A percentile compares a stretch with the other conserved stretches of the same genome.
Evolutionary conservation across 2,113 vertebrate genomes (phyloP).

Genomic region (Donacobius atricapilla): DNA sequence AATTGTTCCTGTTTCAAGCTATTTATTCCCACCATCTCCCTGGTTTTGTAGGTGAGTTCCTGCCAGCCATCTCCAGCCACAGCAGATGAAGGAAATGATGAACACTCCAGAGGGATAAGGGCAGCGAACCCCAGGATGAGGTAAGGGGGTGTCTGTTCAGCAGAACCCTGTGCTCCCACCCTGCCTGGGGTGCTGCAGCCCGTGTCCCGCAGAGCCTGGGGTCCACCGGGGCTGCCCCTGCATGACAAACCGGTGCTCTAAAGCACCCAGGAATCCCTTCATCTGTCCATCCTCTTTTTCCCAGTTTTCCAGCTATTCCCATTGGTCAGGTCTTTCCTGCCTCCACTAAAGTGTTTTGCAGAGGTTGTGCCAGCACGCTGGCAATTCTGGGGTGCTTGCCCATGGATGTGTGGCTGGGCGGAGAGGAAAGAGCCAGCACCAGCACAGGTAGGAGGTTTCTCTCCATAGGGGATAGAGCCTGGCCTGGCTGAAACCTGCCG

Average conservation of each 20-base stretch:
- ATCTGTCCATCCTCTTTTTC: neutral
- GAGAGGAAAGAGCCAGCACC: neutral
- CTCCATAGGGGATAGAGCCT: neutral
- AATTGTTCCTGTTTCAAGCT: neutral
- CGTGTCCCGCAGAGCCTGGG: accelerated
- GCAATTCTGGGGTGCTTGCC: accelerated
- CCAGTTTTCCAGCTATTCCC: neutral
- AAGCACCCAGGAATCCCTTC: neutral
- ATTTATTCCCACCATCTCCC: neutral
- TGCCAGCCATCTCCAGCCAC: accelerated
- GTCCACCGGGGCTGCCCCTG: neutral
- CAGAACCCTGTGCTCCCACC: neutral
- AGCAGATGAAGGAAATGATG: neutral
- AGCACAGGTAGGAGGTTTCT: neutral
- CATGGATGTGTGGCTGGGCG: accelerated
- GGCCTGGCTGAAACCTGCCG: neutral
- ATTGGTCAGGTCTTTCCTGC: neutral
- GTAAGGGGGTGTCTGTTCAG: neutral
- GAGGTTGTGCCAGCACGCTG: accelerated
- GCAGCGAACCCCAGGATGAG: neutral
- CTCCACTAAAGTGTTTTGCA: accelerated
- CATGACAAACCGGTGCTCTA: accelerated
- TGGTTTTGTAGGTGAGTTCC: neutral
- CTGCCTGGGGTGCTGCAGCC: neutral
- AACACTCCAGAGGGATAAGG: neutral